Evolutionary conservation across 2,113 vertebrate genomes (phyloP).

Genomic region (Pyrgilauda ruficollis): DNA sequence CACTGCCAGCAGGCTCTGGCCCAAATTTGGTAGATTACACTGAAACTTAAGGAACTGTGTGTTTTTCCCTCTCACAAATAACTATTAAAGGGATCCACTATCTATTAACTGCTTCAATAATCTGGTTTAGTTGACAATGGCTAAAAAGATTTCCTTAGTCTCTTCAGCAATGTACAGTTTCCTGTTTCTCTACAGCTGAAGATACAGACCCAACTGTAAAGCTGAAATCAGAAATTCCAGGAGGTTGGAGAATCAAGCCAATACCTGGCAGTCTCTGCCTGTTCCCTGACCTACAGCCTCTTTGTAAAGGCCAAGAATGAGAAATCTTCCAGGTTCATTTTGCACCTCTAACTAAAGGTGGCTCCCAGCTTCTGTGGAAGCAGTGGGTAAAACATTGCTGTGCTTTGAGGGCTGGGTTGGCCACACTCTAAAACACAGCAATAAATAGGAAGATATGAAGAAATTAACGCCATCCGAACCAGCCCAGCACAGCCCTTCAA

Average conservation of each 20-base stretch:
- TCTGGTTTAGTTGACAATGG: neutral
- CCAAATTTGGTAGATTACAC: neutral
- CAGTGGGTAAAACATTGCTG: neutral
- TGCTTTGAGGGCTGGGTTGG: neutral
- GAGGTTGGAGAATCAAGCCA: neutral
- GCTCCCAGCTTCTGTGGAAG: neutral
- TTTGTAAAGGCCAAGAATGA: neutral
- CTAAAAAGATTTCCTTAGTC: neutral
- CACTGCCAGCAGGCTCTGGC: neutral
- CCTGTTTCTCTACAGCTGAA: neutral
- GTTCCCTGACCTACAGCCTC: neutral
- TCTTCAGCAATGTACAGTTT: neutral
- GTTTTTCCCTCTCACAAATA: neutral
- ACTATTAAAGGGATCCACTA: neutral
- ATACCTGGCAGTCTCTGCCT: neutral
- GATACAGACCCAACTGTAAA: neutral
- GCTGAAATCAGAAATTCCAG: neutral
- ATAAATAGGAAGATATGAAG: neutral
- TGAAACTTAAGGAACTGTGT: neutral
- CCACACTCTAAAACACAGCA: neutral
- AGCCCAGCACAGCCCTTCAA: neutral
- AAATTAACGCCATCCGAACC: neutral
- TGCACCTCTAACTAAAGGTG: neutral
- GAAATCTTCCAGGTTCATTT: neutral
- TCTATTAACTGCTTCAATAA: neutral